Conservation (phyloP, 2,113 vertebrate species). For the Malurus cyaneus region DNA sequence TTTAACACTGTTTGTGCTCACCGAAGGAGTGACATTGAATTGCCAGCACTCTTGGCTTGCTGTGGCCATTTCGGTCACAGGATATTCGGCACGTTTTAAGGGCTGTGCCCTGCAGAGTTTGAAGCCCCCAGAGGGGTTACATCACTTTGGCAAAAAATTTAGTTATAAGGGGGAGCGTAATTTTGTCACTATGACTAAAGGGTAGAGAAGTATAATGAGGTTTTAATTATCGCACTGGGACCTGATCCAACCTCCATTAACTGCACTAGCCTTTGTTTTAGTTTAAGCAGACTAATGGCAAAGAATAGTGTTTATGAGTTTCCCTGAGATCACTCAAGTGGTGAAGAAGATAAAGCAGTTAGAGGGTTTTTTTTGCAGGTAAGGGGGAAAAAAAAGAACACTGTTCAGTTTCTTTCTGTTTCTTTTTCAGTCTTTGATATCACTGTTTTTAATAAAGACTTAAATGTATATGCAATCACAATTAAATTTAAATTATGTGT, state of each 20-base stretch:
- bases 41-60: background rate
- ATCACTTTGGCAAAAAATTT: background rate
- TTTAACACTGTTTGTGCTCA: background rate
- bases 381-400: background rate
- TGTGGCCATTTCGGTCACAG: rapidly evolving
- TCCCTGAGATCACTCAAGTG: background rate
- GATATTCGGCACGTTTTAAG: background rate
- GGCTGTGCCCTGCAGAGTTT: background rate
- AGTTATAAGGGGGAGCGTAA: rapidly evolving
- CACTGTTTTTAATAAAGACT: background rate
- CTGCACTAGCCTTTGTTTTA: background rate
- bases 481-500: background rate
- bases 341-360: background rate
- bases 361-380: background rate
- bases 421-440: background rate
- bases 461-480: background rate
- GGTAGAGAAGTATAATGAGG: background rate
- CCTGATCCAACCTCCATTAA: background rate
- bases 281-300: background rate
- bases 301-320: background rate
- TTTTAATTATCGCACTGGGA: background rate
- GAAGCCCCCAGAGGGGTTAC: background rate
- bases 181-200: background rate
- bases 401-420: background rate
- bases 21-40: background rate